Evolutionary conservation across 2,113 vertebrate species (phyloP), one percentile per base, ranked within the genome.

Genomic region (Lycaon pictus): DNA sequence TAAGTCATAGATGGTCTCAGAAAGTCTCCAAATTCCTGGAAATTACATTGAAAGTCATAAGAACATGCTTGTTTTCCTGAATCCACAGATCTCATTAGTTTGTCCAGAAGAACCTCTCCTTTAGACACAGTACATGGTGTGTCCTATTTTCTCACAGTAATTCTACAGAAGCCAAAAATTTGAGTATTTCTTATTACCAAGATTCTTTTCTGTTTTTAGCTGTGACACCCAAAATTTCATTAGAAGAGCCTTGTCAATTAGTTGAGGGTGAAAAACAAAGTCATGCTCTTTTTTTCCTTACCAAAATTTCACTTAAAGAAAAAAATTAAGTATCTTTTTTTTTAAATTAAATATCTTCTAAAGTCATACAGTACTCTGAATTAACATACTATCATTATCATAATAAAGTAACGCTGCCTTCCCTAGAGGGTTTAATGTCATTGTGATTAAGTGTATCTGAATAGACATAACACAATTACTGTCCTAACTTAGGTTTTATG

Each of bases 111-210:
- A 95, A 51, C 19, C 63, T 62, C 69, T 79, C 90, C 62, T 43
- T 88, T 88, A 82, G 86, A 86, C 10, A 69, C 82, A 77, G 67
- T 12, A 7, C 48, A 22, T 15, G 5, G 48, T 79, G 37, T 55
- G 60, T 67, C 58, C 60, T 35, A 79, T n/a, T 85, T 56, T 29
- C 55, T 48, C 79, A 51, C 20, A 51, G 27, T 12, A 80, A 95
- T 95, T 80, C 37, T 13, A 48, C 5, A 7, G n/a, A 48, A 88
- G 29, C 23, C 83, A 37, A 80, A 92, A 72, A 77, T 35, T 56
- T 89, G 48, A 90, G 15, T 82, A 81, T n/a, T 32, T 89, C 67
- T 69, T 92, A 91, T 60, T 95, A 95, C 6, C 51, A 90, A 93
- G 58, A 65, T 82, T 90, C 32, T 83, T 90, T 79, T 74, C 19